Base-by-base conservation (phyloP, 2,113 vertebrate species). In the Vanacampus margaritifer region DNA sequence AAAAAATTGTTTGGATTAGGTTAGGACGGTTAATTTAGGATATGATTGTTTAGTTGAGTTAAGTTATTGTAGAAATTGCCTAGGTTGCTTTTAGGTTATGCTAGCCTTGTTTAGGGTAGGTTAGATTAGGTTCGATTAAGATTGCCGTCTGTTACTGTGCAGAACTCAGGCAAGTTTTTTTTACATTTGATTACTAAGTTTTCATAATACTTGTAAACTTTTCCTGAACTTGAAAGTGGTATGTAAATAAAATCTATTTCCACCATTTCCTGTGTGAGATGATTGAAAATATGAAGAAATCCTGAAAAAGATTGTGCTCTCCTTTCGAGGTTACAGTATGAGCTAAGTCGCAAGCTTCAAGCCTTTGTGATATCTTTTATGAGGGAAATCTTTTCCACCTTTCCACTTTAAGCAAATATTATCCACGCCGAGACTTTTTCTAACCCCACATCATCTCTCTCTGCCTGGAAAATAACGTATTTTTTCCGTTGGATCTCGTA, bases 371-470 rank as follows among this genome's bases (percentile, higher is more conserved):
- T 61, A 23, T 57, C 43, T 71, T 72, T 58, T 64, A 24, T 35
- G 35, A 5, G 0, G 36, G 19, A 7, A 43, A 54, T 67, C 68
- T 75, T 72, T 65, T 60, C 79, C 64, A 54, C 60, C 32, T 17
- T 69, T 24, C 54, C 53, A 73, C 65, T 74, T 84, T 46, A 83
- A 58, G 69, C 64, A 64, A 72, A 73, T 41, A 6, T 66, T 53
- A 41, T 73, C 63, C 73, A 73, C 81, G 79, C 79, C 56, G 32
- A 46, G 66, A 76, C 41, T 65, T 58, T 80, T 67, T 70, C 71
- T 69, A 36, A 68, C 77, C 75, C 76, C 46, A 68, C 76, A 19
- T 78, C 67, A 73, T 82, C 67, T 68, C 67, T 68, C 19, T 68
- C 45, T 50, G 50, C 58, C 41, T 50, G 57, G 68, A 35, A 45